Evolutionary conservation across 2,113 vertebrate genomes (phyloP), one percentile per base, ranked within the genome.

Genomic region (Leucopsar rothschildi): DNA sequence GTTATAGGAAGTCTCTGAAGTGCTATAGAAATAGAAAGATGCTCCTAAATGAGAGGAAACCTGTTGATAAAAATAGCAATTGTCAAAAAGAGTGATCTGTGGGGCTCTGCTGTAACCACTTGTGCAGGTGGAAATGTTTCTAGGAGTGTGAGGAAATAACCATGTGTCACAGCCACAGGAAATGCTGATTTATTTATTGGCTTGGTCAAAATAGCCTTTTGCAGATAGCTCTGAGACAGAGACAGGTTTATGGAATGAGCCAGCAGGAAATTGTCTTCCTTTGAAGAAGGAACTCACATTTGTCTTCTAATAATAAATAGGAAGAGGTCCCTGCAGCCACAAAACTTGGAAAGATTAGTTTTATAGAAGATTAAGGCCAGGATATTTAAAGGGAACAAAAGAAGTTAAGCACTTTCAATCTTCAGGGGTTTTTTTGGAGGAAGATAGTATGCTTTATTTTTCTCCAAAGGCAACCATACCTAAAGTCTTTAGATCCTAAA

Each of bases 111-210:
- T 86, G 11, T 73, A 90, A 53, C 28, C 65, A 55, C 28, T 90
- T 90, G 27, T 37, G 28, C 85, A 76, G 90, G 21, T 96, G 65
- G 80, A 94, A 94, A 82, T 27, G 15, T 81, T 95, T 86, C 80
- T 66, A 87, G 45, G 82, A 93, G 56, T 78, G 82, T 86, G 85
- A 92, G 94, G 94, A 93, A 96, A 76, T 91, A 69, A 45, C 77
- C 0, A 1, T 71, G 68, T 92, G 70, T 94, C 60, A 84, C 79
- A 78, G 53, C n/a, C 53, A 92, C 64, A 92, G 95, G 97, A 96
- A 97, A 93, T 93, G 60, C 88, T 94, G 70, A 87, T 94, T 92
- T 93, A 80, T 95, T 90, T 86, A 81, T 86, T 91, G 56, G 39
- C 71, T 88, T 91, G 75, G 77, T 53, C 31, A 72, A 42, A 70